phyloP scores from a whole-genome alignment of 2,888 invertebrate genomes.

The Pyrochroa serraticornis region DNA sequence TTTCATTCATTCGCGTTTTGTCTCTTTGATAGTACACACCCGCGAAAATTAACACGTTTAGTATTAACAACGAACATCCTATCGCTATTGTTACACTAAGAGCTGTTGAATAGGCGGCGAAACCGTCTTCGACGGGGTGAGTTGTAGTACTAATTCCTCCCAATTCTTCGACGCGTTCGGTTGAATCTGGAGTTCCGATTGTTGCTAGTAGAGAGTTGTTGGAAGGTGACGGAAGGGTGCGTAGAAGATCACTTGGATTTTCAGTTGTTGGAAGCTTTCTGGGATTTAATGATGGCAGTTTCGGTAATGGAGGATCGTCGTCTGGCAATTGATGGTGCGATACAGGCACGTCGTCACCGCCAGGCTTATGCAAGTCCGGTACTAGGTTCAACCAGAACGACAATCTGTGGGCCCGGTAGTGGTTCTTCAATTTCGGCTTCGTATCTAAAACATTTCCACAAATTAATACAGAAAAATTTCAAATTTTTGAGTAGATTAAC shows the following conservation, averaged over 20 bases:
- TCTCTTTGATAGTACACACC: conserved; percentile 93
- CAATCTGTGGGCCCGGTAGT: conserved; percentile 89
- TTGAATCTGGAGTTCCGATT: conserved; percentile 48
- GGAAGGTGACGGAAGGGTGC: conserved; percentile 49
- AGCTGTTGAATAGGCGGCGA: conserved; percentile 89
- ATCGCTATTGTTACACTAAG: conserved; percentile 93
- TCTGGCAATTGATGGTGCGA: conserved; percentile 84
- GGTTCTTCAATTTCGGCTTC: conserved; percentile 89
- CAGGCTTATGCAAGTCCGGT: conserved; percentile 88
- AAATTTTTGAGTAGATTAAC: too few relatives aligned
- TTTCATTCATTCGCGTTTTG: conserved; percentile 73
- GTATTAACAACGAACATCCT: conserved; percentile 87
- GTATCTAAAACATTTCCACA: conserved; percentile 67
- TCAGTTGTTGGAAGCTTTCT: conserved; percentile 64
- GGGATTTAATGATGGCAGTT: conserved; percentile 64
- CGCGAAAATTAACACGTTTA: conserved; percentile 92
- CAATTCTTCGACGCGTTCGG: conserved; percentile 61
- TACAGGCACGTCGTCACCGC: conserved; percentile 83
- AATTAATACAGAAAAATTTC: background rate
- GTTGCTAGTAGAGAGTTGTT: conserved; percentile 55
- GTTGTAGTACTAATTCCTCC: conserved; percentile 60
- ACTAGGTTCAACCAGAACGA: conserved; percentile 96
- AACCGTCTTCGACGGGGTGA: conserved; percentile 78
- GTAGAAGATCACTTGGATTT: conserved; percentile 50
- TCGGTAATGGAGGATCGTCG: conserved; percentile 63